These are phyloP conservation scores for Tetrao urogallus DNA, from an alignment of 2,113 vertebrate genomes.

Conservation along the genomic window DNA sequence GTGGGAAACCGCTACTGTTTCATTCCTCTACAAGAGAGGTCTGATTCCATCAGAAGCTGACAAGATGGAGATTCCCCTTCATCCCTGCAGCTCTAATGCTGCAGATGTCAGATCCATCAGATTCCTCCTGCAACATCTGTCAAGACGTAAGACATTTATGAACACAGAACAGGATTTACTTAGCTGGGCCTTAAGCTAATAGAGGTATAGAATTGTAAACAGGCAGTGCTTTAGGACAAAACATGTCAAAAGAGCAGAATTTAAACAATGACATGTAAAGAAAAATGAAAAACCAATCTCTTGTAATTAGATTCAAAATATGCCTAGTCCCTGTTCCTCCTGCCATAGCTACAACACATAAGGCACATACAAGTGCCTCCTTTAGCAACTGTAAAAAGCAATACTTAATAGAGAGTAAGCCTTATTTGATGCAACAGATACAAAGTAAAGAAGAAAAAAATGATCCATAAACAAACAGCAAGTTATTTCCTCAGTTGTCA, in stretches of 20 bases:
- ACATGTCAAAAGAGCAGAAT: conserved; percentile 55
- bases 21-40: background rate
- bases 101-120: conserved; percentile 61
- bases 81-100: background rate
- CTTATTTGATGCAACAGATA: background rate
- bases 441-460: background rate
- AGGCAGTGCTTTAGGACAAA: conserved; percentile 66
- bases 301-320: conserved; percentile 38
- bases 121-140: conserved; percentile 48
- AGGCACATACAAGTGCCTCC: background rate
- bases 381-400: background rate
- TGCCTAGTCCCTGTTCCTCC: background rate
- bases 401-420: background rate
- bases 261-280: conserved; percentile 48
- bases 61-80: conserved; percentile 24
- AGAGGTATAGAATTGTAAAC: conserved; percentile 61
- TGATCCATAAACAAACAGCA: background rate
- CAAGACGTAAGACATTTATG: conserved; percentile 58
- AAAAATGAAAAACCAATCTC: conserved; percentile 62
- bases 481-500: background rate
- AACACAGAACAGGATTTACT: conserved; percentile 60
- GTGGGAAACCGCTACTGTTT: background rate
- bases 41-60: background rate
- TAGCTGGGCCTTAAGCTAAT: conserved; percentile 52
- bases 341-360: background rate